phyloP scores from a whole-genome alignment of 2,113 vertebrate species.

The Sorex araneus region DNA sequence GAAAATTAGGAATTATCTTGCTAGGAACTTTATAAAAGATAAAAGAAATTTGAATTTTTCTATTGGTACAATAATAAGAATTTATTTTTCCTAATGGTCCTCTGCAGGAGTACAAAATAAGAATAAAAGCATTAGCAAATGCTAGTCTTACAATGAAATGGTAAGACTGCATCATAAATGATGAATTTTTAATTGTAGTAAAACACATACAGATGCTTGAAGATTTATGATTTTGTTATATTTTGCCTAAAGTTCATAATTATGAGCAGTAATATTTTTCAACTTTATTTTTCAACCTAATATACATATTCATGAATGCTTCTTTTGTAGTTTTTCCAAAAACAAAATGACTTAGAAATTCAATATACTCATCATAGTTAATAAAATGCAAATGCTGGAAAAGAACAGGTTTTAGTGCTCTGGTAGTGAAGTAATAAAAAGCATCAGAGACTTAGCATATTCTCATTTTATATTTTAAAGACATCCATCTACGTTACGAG shows the following conservation, averaged over 20 bases:
- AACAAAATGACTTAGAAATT: neutral
- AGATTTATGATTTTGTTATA: neutral
- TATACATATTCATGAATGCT: neutral
- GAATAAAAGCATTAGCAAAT: neutral
- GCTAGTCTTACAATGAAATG: neutral
- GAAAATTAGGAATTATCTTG: neutral
- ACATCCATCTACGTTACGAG: constrained; percentile 22
- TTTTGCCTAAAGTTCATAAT: neutral
- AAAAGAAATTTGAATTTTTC: neutral
- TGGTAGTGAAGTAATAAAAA: constrained; percentile 58
- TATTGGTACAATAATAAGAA: neutral
- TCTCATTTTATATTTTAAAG: constrained; percentile 68
- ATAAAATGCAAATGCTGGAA: constrained; percentile 33
- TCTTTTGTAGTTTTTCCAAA: neutral
- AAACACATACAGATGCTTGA: neutral
- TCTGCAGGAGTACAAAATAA: neutral
- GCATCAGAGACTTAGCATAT: constrained; percentile 10
- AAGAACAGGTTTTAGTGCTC: constrained; percentile 29
- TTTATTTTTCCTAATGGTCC: neutral
- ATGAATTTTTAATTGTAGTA: neutral
- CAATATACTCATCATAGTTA: constrained; percentile 47
- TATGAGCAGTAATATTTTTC: neutral
- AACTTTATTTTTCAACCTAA: constrained; percentile 14
- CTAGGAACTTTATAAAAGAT: neutral
- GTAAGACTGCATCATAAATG: neutral